phyloP scores from a whole-genome alignment of 2,888 invertebrate species.

The Catocala sponsa region DNA sequence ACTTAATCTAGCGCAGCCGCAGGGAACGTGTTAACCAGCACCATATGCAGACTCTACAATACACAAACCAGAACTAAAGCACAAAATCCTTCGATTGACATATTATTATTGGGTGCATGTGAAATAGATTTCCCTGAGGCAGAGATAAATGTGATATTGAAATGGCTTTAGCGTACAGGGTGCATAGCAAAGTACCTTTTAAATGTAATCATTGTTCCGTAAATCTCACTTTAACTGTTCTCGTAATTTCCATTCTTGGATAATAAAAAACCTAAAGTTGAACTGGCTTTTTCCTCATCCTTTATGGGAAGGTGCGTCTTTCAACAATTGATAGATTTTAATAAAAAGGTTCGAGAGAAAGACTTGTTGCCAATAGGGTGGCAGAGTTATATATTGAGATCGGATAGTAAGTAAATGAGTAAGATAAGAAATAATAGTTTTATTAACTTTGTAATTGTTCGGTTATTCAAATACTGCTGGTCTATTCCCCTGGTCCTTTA shows the following conservation, averaged over 20 bases:
- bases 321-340: conserved; percentile 9
- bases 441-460: background rate
- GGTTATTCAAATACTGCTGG: background rate
- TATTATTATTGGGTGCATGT: conserved; percentile 36
- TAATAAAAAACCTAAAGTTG: conserved; percentile 23
- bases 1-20: too few species aligned
- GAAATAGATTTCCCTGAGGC: conserved; percentile 53
- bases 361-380: background rate
- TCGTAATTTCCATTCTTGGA: conserved; percentile 43
- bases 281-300: conserved; percentile 3
- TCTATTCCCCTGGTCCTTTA: too few species aligned
- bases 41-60: background rate
- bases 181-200: conserved; percentile 47
- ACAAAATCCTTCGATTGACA: conserved; percentile 41
- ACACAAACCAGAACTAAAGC: conserved; percentile 22
- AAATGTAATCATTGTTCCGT: conserved; percentile 50
- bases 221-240: conserved; percentile 48
- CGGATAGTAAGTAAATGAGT: background rate
- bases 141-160: conserved; percentile 51
- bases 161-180: conserved; percentile 39
- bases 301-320: conserved; percentile 3
- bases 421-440: too few species aligned
- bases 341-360: conserved; percentile 1
- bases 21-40: too few species aligned
- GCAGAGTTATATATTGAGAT: background rate